These are phyloP conservation scores for Caenorhabditis sp. DNA, from an alignment of 2,888 invertebrate species.

Conservation along the genomic window DNA sequence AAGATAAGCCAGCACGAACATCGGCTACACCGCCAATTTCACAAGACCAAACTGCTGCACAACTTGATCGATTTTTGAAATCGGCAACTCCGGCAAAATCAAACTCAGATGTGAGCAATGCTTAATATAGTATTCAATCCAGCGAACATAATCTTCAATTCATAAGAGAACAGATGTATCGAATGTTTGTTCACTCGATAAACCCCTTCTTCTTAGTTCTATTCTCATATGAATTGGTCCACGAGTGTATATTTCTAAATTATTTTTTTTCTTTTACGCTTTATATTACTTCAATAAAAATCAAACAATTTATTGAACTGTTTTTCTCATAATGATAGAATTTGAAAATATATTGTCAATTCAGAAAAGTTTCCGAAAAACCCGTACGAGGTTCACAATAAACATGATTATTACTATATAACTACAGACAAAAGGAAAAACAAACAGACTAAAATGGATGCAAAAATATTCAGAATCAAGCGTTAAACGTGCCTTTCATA, in stretches of 20 bases:
- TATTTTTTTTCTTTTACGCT: too few species aligned
- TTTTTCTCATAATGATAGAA: neutral
- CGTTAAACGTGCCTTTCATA: constrained; percentile 4
- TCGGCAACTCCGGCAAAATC: constrained; percentile 21
- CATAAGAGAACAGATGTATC: too few species aligned
- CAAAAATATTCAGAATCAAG: neutral
- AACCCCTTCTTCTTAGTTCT: too few species aligned
- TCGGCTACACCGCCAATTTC: constrained; percentile 19
- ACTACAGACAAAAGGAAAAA: neutral
- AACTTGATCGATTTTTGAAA: constrained; percentile 46
- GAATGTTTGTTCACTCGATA: too few species aligned
- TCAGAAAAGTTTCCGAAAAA: neutral
- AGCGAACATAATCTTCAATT: neutral
- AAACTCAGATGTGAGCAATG: neutral
- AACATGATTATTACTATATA: neutral
- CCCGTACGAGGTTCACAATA: neutral
- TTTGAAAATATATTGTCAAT: neutral
- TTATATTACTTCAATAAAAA: too few species aligned
- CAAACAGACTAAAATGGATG: neutral
- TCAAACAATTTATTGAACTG: neutral
- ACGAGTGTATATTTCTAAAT: too few species aligned
- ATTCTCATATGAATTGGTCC: too few species aligned
- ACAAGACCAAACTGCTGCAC: constrained; percentile 23
- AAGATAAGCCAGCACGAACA: constrained; percentile 23
- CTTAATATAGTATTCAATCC: neutral